These are phyloP conservation scores for Polylopha cassiicola DNA, from an alignment of 2,888 invertebrate genomes.

Conservation along the genomic window DNA sequence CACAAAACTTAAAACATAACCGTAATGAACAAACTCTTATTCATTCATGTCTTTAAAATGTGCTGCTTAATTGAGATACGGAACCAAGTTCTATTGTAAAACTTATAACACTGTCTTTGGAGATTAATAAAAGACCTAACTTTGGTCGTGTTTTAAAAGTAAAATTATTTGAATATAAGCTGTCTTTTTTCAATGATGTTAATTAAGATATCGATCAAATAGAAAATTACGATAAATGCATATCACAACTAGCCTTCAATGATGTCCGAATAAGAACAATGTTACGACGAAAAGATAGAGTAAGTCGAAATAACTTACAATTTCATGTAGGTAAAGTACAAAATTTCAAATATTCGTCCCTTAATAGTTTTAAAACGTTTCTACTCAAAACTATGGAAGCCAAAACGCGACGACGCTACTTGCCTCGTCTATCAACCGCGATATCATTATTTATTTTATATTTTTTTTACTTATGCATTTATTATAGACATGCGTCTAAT, in stretches of 20 bases:
- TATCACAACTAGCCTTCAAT: slow-evolving; percentile 49
- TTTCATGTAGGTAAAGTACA: slow-evolving; percentile 54
- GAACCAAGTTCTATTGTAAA: slow-evolving; percentile 32
- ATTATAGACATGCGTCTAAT: slow-evolving; percentile 40
- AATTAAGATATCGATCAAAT: slow-evolving; percentile 22
- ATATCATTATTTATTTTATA: slow-evolving; percentile 29
- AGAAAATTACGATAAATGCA: slow-evolving; percentile 50
- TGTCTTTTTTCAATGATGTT: slow-evolving; percentile 41
- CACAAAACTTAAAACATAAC: slow-evolving; percentile 53
- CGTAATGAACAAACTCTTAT: slow-evolving; percentile 44
- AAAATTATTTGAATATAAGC: slow-evolving; percentile 15
- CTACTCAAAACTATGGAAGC: slow-evolving; percentile 73
- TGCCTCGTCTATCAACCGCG: slow-evolving; percentile 46
- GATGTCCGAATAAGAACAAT: slow-evolving; percentile 26
- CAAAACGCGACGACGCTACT: slow-evolving; percentile 56
- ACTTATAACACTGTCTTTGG: slow-evolving; percentile 28
- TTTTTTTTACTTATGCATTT: slow-evolving; percentile 35
- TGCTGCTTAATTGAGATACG: slow-evolving; percentile 61
- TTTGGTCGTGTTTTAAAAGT: slow-evolving; percentile 36
- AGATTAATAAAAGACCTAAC: slow-evolving; percentile 32
- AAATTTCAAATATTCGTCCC: slow-evolving; percentile 42
- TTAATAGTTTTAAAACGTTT: slow-evolving; percentile 20
- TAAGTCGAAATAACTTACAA: slow-evolving; percentile 13
- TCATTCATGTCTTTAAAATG: slow-evolving; percentile 66
- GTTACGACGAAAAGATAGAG: slow-evolving; percentile 9